Conservation (phyloP, 92 coral and sea anemone genomes). For the Palythoa grandis region DNA sequence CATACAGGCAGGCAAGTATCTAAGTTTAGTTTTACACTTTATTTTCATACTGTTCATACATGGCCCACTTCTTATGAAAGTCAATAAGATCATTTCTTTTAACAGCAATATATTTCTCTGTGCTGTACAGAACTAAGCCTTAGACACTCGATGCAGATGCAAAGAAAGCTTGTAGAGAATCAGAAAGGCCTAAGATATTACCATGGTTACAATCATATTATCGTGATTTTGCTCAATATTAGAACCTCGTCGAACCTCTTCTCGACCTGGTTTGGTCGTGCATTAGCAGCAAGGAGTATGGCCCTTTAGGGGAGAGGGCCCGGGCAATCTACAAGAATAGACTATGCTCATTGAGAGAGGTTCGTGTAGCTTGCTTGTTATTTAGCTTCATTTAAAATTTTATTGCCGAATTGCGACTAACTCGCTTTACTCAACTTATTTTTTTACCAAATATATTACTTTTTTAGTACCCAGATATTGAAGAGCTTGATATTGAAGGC, state of each 20-base stretch:
- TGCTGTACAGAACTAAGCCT: too few species aligned
- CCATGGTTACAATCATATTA: neutral
- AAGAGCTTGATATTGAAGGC: constrained; percentile 60
- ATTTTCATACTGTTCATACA: too few species aligned
- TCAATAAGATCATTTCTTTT: too few species aligned
- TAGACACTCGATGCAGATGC: too few species aligned
- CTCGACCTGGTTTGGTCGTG: constrained; percentile 78
- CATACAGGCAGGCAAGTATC: too few species aligned
- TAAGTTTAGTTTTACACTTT: too few species aligned
- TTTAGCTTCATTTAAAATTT: neutral
- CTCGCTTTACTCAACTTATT: neutral
- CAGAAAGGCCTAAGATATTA: too few species aligned
- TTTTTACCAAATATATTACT: neutral
- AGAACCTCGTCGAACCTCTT: constrained; percentile 87
- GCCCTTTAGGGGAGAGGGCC: constrained; percentile 83
- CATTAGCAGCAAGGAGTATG: constrained; percentile 75
- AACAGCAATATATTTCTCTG: too few species aligned
- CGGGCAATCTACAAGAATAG: constrained; percentile 86
- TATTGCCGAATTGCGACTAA: neutral
- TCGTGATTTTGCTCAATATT: neutral
- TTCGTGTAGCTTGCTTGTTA: constrained; percentile 18
- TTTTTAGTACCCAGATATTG: constrained; percentile 70
- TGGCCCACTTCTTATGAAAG: too few species aligned
- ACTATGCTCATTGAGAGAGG: constrained; percentile 86
- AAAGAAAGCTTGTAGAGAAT: too few species aligned